Evolutionary conservation across 2,113 vertebrate species (phyloP), one percentile per base, ranked within the genome.

Genomic region (Synchiropus splendidus): DNA sequence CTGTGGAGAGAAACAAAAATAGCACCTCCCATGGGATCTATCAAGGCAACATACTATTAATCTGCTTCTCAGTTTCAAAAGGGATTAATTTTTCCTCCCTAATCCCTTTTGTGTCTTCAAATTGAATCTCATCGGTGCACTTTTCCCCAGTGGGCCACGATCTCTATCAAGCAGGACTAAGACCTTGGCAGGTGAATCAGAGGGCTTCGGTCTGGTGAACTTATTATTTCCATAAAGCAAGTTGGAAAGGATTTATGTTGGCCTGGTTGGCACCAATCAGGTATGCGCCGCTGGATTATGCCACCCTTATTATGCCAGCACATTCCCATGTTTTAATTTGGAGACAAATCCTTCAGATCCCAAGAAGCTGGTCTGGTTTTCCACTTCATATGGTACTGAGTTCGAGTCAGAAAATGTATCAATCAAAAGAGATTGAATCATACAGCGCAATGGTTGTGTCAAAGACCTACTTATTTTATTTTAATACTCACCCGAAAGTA

Each of bases 401-500:
- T n/a, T n/a, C n/a, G n/a, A n/a, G n/a, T n/a, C n/a, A n/a, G n/a
- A n/a, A n/a, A n/a, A n/a, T n/a, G n/a, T n/a, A n/a, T n/a, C n/a
- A n/a, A n/a, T n/a, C n/a, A n/a, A n/a, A n/a, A n/a, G n/a, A n/a
- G n/a, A n/a, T n/a, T n/a, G n/a, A n/a, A n/a, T n/a, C n/a, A n/a
- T n/a, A n/a, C n/a, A n/a, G n/a, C n/a, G n/a, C n/a, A n/a, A n/a
- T n/a, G n/a, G n/a, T n/a, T n/a, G n/a, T n/a, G n/a, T n/a, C n/a
- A n/a, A n/a, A n/a, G n/a, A n/a, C n/a, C n/a, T n/a, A n/a, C 10
- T 36, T 11, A 31, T 12, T 6, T 15, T 10, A 9, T 11, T 34
- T 5, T 8, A 12, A 33, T 13, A 84, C 92, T 91, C 75, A 98
- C 93, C 83, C 92, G 78, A 75, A 98, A 98, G 62, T 98, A 98